Percentiles rank a stretch among this genome's conserved stretches.
These are phyloP conservation scores for Mobula birostris DNA, from an alignment of 2,113 vertebrate genomes.

Conservation along the genomic window DNA sequence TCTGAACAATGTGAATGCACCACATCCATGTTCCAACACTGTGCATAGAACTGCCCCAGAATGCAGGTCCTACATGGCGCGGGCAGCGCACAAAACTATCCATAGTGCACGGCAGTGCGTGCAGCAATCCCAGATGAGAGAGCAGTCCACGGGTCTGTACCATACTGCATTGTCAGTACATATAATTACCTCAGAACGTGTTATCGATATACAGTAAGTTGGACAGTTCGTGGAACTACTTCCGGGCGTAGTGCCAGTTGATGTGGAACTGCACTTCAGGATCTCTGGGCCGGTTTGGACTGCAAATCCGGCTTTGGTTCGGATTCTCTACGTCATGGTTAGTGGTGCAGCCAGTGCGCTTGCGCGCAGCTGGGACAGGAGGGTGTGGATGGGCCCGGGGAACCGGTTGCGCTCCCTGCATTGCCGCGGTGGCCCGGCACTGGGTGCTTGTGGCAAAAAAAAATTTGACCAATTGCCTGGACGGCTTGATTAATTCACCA, in stretches of 20 bases:
- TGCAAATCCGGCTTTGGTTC: not conserved
- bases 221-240: no score
- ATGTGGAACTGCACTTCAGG: conserved; percentile 29
- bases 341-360: not conserved
- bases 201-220: no score
- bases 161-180: not conserved
- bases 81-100: no score
- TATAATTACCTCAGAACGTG: no score
- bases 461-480: not conserved
- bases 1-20: no score
- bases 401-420: no score
- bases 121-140: not conserved
- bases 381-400: no score
- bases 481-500: not conserved
- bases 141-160: not conserved
- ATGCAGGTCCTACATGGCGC: no score
- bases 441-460: no score
- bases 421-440: no score
- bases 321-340: not conserved
- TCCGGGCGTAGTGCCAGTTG: not conserved
- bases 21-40: no score
- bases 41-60: no score
- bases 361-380: not conserved
- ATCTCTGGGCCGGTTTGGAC: not conserved
- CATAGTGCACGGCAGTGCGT: not conserved